phyloP scores from a whole-genome alignment of 2,113 vertebrate species.

The Miniopterus natalensis region DNA sequence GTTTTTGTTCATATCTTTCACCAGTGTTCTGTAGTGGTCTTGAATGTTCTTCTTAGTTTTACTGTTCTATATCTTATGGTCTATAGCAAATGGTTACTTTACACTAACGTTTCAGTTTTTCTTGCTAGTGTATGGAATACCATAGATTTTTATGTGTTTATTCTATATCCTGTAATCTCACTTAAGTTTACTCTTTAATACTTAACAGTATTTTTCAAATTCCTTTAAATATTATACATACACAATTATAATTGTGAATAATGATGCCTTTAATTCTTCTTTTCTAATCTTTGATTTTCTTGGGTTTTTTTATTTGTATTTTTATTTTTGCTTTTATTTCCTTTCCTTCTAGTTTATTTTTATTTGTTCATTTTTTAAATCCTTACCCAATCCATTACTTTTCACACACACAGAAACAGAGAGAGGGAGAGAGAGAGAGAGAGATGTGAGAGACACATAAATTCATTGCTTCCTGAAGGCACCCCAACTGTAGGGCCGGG shows the following conservation, averaged over 20 bases:
- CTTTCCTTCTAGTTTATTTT: too few relatives aligned
- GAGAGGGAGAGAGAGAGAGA: too few relatives aligned
- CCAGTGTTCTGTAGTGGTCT: neutral
- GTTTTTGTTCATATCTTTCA: neutral
- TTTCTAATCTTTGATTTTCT: neutral
- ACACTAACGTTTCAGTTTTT: neutral
- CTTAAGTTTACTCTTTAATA: neutral
- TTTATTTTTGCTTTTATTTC: neutral
- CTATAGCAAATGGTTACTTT: neutral
- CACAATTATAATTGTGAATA: neutral
- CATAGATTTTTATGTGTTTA: neutral
- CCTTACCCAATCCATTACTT: too few relatives aligned
- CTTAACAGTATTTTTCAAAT: neutral
- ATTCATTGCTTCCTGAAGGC: too few relatives aligned
- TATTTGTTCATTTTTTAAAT: too few relatives aligned
- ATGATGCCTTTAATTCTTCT: neutral
- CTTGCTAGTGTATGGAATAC: neutral
- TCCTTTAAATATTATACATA: neutral
- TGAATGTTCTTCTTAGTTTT: neutral
- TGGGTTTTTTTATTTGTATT: neutral
- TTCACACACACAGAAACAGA: too few relatives aligned
- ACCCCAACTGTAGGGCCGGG: too few relatives aligned
- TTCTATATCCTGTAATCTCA: neutral
- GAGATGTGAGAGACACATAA: too few relatives aligned
- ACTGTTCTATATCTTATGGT: neutral